Evolutionary conservation across 2,113 vertebrate genomes (phyloP), one percentile per base, ranked within the genome.

Genomic region (Puffinus mauretanicus): DNA sequence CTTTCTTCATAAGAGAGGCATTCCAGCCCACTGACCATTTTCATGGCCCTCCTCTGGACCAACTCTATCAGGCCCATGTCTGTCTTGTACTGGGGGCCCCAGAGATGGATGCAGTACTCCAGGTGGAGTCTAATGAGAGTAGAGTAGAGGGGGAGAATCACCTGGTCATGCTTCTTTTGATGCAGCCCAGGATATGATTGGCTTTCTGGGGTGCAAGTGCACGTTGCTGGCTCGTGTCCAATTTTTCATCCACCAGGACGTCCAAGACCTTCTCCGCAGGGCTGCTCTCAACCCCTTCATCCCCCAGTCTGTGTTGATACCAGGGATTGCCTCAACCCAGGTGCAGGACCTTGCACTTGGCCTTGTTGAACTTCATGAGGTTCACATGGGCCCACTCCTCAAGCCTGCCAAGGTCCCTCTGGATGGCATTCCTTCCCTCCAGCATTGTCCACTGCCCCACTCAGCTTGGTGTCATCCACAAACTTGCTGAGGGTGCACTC

Each of bases 291-390:
- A 34, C 12, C 14, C 6, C 26, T 71, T 71, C 14, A 27, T 32
- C 1, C 2, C 19, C 5, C 12, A n/a, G 1, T 12, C 11, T n/a
- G 3, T 9, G 19, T 3, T 6, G 21, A 26, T 36, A 42, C 9
- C 26, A 5, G 12, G 5, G 3, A 11, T 5, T 64, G 9, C 11
- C 8, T 16, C 29, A 5, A 17, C 7, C 16, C 13, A 76, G 3
- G 14, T 54, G 36, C 29, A 64, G 29, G 44, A 52, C 18, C 1
- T 46, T 80, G 38, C 44, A 11, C 16, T 30, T 58, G 19, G 2
- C 19, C 8, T 54, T 34, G 27, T 24, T 70, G 34, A 65, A 21
- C 9, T 51, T 57, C 10, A 24, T 57, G 29, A 64, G 10, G 1
- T 84, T 69, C 25, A 24, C 16, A 55, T 6, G 7, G 25, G 16